phyloP scores from a whole-genome alignment of 2,888 invertebrate species.

The Cantharis lateralis region DNA sequence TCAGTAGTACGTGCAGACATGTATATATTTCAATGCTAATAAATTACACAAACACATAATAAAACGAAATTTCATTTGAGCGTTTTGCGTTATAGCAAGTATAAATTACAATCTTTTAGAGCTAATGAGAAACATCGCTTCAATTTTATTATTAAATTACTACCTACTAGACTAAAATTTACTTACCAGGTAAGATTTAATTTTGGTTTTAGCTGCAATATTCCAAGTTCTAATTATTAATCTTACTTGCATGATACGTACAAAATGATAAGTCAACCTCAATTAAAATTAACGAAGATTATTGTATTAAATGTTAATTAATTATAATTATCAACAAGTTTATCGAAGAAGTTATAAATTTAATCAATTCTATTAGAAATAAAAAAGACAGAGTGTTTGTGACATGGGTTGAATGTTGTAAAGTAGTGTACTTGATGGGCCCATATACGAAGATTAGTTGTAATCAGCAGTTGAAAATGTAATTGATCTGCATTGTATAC shows the following conservation, averaged over 20 bases:
- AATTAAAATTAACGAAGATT: background rate
- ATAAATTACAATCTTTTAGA: background rate
- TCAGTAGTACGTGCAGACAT: background rate
- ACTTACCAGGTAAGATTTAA: background rate
- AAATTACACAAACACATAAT: background rate
- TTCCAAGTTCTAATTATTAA: background rate
- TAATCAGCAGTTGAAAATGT: constrained; percentile 50
- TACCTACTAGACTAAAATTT: background rate
- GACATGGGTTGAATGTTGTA: constrained; percentile 45
- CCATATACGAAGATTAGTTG: constrained; percentile 43
- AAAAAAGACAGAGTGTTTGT: constrained; percentile 41
- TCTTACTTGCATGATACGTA: background rate
- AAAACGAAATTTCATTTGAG: background rate
- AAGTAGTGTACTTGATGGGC: constrained; percentile 33
- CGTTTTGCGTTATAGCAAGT: constrained; percentile 5
- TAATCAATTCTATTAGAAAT: constrained; percentile 41
- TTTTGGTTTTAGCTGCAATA: background rate
- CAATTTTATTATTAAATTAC: constrained; percentile 7
- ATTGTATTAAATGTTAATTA: constrained; percentile 28
- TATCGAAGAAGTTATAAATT: constrained; percentile 44
- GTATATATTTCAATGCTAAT: background rate
- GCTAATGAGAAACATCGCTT: background rate
- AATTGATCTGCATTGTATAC: constrained; percentile 51
- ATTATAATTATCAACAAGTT: constrained; percentile 36
- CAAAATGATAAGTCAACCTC: background rate